Conservation (phyloP, 2,113 vertebrate species). For the Atractosteus spatula region DNA sequence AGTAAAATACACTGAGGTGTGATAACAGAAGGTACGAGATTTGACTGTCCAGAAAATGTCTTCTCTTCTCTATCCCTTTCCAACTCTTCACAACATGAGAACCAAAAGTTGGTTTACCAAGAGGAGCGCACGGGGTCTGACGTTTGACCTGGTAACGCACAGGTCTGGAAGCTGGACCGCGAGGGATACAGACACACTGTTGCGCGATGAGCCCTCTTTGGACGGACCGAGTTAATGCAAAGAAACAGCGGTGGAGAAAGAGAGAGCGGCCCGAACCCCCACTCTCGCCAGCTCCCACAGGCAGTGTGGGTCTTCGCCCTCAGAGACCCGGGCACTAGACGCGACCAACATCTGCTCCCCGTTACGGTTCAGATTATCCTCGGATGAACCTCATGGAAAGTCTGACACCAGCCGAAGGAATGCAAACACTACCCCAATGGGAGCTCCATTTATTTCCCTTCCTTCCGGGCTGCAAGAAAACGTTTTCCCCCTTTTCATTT, state of each 20-base stretch:
- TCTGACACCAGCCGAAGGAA: conserved; percentile 36
- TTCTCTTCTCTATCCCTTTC: too few species aligned
- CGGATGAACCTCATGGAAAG: conserved; percentile 38
- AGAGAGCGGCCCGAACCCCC: background rate
- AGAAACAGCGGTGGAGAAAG: too few species aligned
- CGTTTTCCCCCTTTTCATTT: background rate
- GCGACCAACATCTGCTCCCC: conserved; percentile 39
- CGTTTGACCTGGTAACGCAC: background rate
- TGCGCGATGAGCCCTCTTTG: too few species aligned
- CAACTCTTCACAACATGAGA: too few species aligned
- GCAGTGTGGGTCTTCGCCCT: background rate
- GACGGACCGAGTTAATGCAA: too few species aligned
- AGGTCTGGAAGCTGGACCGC: background rate
- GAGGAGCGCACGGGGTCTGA: background rate
- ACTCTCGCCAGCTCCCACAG: background rate
- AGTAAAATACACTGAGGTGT: too few species aligned
- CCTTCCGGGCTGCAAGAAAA: conserved; percentile 17
- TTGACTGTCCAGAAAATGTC: too few species aligned
- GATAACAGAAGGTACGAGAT: too few species aligned
- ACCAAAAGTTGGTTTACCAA: too few species aligned
- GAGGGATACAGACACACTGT: too few species aligned
- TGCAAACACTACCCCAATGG: conserved; percentile 34
- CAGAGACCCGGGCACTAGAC: conserved; percentile 3
- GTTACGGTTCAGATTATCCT: conserved; percentile 39
- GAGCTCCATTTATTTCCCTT: conserved; percentile 31